Percentiles rank a stretch among this genome's conserved stretches.
These are phyloP conservation scores for Mesoclemmys tuberculata DNA, from an alignment of 2,113 vertebrate species.

Conservation along the genomic window DNA sequence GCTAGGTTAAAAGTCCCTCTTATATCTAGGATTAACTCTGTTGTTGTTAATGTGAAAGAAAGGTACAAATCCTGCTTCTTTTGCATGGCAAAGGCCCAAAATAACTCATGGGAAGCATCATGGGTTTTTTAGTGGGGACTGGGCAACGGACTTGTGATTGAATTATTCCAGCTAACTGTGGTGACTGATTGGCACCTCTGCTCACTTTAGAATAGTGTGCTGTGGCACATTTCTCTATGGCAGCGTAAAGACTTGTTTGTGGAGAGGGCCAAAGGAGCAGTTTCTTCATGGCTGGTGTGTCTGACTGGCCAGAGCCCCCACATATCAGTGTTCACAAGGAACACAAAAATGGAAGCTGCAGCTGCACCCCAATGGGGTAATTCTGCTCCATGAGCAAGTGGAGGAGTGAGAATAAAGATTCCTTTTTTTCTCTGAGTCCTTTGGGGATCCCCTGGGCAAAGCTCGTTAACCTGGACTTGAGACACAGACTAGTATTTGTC, in stretches of 20 bases:
- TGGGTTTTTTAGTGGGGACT: background rate
- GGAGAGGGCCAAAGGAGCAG: background rate
- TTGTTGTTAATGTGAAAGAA: background rate
- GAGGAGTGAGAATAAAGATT: background rate
- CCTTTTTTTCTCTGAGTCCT: background rate
- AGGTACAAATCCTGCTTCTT: background rate
- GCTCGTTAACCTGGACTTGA: background rate
- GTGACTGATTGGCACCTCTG: background rate
- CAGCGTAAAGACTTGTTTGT: background rate
- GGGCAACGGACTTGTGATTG: background rate
- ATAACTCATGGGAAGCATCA: fast-evolving
- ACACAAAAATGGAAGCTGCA: background rate
- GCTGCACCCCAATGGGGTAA: background rate
- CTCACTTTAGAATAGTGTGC: fast-evolving
- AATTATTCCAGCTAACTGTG: background rate
- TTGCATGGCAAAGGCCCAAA: background rate
- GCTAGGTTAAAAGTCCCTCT: background rate
- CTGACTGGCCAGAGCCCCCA: background rate
- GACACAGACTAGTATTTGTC: background rate
- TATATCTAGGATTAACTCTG: background rate
- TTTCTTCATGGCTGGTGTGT: background rate
- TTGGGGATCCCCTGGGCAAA: background rate
- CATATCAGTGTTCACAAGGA: background rate
- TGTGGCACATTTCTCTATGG: background rate
- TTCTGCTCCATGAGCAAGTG: background rate